Percentiles rank a stretch among this genome's conserved stretches.
Evolutionary conservation across 2,888 invertebrate species (phyloP).

Genomic region (Phalera bucephala): DNA sequence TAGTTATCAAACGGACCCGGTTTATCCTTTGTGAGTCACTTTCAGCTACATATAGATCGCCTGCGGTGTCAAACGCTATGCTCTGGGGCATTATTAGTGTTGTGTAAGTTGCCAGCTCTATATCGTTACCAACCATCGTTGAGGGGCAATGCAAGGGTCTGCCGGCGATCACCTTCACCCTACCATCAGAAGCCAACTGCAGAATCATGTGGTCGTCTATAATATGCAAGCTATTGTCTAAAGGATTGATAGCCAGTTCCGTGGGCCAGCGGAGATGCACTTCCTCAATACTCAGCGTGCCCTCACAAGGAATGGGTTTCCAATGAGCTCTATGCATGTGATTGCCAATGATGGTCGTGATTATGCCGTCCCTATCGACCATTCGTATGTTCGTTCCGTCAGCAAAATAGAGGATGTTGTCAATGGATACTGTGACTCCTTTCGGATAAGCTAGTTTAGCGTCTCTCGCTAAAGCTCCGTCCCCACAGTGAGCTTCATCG

Average conservation of each 20-base stretch:
- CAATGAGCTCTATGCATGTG: slow-evolving; percentile 97
- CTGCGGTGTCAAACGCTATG: slow-evolving; percentile 95
- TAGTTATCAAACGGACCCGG: slow-evolving; percentile 93
- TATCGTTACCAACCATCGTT: slow-evolving; percentile 89
- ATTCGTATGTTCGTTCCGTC: slow-evolving; percentile 97
- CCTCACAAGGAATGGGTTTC: slow-evolving; percentile 96
- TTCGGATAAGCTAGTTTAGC: slow-evolving; percentile 98
- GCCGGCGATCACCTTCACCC: slow-evolving; percentile 96
- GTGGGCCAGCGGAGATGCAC: slow-evolving; percentile 98
- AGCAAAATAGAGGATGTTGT: slow-evolving; percentile 96
- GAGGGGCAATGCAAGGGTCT: slow-evolving; percentile 96
- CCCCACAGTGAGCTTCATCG: slow-evolving; percentile 97
- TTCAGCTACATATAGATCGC: slow-evolving; percentile 96
- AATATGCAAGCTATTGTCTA: slow-evolving; percentile 97
- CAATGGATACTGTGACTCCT: slow-evolving; percentile 96
- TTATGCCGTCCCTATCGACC: slow-evolving; percentile 96
- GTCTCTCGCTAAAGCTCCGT: slow-evolving; percentile 95
- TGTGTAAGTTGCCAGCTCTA: slow-evolving; percentile 95
- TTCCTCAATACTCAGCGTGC: slow-evolving; percentile 95
- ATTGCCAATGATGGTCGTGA: slow-evolving; percentile 95
- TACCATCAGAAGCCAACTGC: slow-evolving; percentile 94
- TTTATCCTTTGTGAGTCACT: slow-evolving; percentile 98
- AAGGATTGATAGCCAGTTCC: slow-evolving; percentile 95
- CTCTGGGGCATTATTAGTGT: slow-evolving; percentile 97
- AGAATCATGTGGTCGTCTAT: slow-evolving; percentile 98